A percentile compares a stretch with the other conserved stretches of the same genome.
Conservation (phyloP, 2,888 invertebrate species). For the Drosophila birchii region DNA sequence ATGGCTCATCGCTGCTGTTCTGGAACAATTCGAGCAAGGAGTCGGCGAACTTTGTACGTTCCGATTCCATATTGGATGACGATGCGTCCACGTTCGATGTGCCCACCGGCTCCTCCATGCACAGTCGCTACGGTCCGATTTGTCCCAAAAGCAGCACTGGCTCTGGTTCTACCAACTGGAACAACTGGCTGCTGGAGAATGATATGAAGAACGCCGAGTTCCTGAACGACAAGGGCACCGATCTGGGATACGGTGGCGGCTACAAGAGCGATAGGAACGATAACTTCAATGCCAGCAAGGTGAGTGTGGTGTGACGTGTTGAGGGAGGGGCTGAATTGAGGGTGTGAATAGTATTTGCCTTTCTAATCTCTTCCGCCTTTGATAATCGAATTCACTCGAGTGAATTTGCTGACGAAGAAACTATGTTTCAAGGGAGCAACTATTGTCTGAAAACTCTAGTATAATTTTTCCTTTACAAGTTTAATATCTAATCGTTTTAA, state of each 20-base stretch:
- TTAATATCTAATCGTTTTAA: neutral
- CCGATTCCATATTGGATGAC: constrained; percentile 87
- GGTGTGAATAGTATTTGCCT: neutral
- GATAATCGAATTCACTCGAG: neutral
- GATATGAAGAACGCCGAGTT: constrained; percentile 56
- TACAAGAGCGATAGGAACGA: constrained; percentile 60
- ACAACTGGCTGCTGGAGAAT: constrained; percentile 69
- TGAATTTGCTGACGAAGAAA: neutral
- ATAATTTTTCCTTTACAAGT: neutral
- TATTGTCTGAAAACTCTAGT: neutral
- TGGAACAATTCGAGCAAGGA: constrained; percentile 63
- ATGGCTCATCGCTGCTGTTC: constrained; percentile 51
- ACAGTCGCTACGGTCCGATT: constrained; percentile 89
- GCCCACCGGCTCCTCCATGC: constrained; percentile 84
- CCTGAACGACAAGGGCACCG: constrained; percentile 47
- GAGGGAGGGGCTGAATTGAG: neutral
- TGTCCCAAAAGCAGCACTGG: constrained; percentile 84
- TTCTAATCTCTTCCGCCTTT: constrained; percentile 5
- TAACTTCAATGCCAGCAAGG: constrained; percentile 65
- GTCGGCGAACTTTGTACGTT: constrained; percentile 84
- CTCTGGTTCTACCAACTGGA: constrained; percentile 47
- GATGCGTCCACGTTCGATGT: constrained; percentile 88
- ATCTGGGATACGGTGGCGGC: constrained; percentile 54
- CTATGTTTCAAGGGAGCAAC: neutral
- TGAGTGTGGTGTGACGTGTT: constrained; percentile 22